Evolutionary conservation across 2,888 invertebrate species (phyloP), one percentile per base, ranked within the genome.

Genomic region (Charanyca ferruginea): DNA sequence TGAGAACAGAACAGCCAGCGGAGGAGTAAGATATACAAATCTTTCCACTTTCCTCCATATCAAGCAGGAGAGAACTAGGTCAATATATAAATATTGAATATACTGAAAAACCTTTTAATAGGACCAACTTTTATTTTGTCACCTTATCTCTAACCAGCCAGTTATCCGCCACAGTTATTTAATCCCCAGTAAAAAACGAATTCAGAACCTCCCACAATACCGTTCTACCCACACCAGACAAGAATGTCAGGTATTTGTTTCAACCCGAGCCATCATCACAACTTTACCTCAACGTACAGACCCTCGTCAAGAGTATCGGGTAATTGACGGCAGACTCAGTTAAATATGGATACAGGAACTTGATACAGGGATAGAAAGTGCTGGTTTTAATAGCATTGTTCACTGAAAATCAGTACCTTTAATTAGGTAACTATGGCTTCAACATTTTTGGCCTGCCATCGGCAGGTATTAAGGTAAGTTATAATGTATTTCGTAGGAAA

Each of bases 221-320:
- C 18, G 16, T n/a, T 13, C 32, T 35, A 35, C 42, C 13, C 20
- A 22, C 13, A 7, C 22, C 28, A 45, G 25, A 51, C 16, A 22
- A 28, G 25, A 4, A 54, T 64, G 38, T 32, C 44, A 52, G 57
- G 35, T 65, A 54, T 67, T 73, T 55, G 48, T 62, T 69, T 49
- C 45, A 59, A 41, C 32, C 49, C 41, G 32, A 60, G 66, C 35
- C 20, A 71, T 71, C 71, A 71, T 66, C 66, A 62, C 54, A 49
- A 66, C 41, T 64, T 54, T 62, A 48, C 59, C 32, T 25, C 55
- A 47, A 60, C 73, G 16, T 25, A 25, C 28, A 47, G n/a, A 77
- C 78, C 76, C 65, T 77, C 38, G 69, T 77, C 69, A 77, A 20
- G 35, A 25, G n/a, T 42, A 45, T n/a, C 48, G 23, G 16, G 51